Percentiles rank a stretch among this genome's conserved stretches.
Evolutionary conservation across 2,113 vertebrate species (phyloP).

Genomic region (Archocentrus centrarchus): DNA sequence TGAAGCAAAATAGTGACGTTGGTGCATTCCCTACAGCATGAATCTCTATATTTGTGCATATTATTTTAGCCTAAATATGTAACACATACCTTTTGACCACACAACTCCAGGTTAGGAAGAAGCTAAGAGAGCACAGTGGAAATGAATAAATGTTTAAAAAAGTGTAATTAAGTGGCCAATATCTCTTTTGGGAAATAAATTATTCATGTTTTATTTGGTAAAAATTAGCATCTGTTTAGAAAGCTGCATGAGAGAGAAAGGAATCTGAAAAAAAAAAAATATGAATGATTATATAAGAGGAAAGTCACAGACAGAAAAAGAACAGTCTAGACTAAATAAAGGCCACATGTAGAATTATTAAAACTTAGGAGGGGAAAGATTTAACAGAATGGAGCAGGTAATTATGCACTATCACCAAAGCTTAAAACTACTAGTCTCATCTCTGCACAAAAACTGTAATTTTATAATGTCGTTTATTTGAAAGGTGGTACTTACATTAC

Average conservation of each 20-base stretch:
- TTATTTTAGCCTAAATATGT: conserved; percentile 13
- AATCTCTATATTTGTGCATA: background rate
- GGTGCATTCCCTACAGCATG: background rate
- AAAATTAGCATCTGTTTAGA: conserved; percentile 67
- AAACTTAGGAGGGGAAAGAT: conserved; percentile 2
- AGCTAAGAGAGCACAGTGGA: conserved; percentile 23
- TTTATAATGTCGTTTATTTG: background rate
- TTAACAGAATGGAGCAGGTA: background rate
- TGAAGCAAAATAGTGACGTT: background rate
- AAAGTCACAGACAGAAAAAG: conserved; percentile 23
- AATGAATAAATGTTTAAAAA: conserved; percentile 75
- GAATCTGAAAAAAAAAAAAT: conserved; percentile 1
- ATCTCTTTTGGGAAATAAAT: conserved; percentile 77
- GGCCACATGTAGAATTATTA: conserved; percentile 5
- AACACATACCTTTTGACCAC: conserved; percentile 34
- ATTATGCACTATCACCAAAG: background rate
- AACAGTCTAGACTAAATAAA: conserved; percentile 29
- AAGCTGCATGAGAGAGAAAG: conserved; percentile 25
- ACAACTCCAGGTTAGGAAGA: conserved; percentile 12
- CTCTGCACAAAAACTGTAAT: background rate
- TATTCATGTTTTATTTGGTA: conserved; percentile 76
- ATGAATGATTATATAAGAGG: conserved; percentile 26
- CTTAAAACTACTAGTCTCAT: background rate
- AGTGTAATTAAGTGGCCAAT: conserved; percentile 80
- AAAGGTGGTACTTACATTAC: background rate